Evolutionary conservation across 1,140 invertebrate genomes (phyloP), one percentile per base, ranked within the genome.

Genomic region (Danaus plexippus): DNA sequence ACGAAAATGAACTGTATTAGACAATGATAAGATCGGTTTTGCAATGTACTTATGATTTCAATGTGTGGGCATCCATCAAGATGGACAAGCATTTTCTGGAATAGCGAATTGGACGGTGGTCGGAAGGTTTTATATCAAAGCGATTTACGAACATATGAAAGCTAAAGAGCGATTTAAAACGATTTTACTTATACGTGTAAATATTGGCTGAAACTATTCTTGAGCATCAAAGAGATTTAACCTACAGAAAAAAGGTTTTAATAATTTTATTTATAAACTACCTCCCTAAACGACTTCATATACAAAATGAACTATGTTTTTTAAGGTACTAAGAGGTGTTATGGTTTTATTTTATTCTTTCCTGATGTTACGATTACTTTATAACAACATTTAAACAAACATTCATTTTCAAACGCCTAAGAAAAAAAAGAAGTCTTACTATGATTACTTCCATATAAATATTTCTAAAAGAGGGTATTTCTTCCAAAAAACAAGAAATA

Each of bases 71-170:
- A 85, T 85, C 73, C 71, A 79, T 85, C 78, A 77, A 71, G 63
- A 75, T 70, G 75, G 80, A 79, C 78, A 75, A 80, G 68, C 80
- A 64, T 83, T 83, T 77, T 81, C 75, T 76, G 71, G 77, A 79
- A 81, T 81, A 69, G 73, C 67, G 63, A 77, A 77, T 80, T 68
- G 80, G 75, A 77, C 75, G 64, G 64, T 73, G 67, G 76, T 72
- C 69, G 59, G 67, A 75, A 61, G 66, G 71, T 80, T 83, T 82
- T 81, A 78, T 81, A 77, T 75, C 64, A 61, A 60, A 65, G 68
- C 68, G 75, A 80, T 82, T 80, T 76, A 81, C 75, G 73, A 57
- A 69, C 66, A 73, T 75, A 71, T 80, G 73, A 80, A 76, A 71
- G 74, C 63, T 67, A 41, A 47, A 61, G 65, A 71, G 63, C 70